A percentile compares a stretch with the other conserved stretches of the same genome.
Evolutionary conservation across 2,113 vertebrate genomes (phyloP).

Genomic region (Sinocyclocheilus grahami): DNA sequence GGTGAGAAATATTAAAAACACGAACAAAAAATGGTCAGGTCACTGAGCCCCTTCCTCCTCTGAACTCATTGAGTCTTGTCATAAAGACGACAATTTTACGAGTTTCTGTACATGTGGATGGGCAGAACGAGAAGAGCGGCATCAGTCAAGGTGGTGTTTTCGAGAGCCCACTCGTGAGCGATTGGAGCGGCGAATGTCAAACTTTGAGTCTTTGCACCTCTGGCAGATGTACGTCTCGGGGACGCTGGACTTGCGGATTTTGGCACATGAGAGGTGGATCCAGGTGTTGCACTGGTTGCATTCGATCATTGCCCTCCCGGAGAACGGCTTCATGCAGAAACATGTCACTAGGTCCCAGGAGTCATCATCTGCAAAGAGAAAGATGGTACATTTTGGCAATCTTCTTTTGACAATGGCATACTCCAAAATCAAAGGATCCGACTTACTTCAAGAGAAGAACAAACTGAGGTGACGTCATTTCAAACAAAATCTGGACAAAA

Average conservation of each 20-base stretch:
- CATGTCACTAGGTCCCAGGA: slow-evolving; percentile 97
- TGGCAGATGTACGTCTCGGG: slow-evolving; percentile 96
- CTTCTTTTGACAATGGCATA: not conserved
- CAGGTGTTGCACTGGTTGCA: slow-evolving; percentile 95
- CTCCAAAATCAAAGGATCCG: not conserved
- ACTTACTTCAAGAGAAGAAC: not conserved
- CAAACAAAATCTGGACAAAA: too few species aligned
- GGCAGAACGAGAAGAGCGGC: not conserved
- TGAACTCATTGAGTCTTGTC: not conserved
- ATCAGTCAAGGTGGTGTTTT: slow-evolving; percentile 91
- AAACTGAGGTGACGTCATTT: too few species aligned
- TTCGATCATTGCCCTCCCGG: slow-evolving; percentile 96
- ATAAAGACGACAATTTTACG: not conserved
- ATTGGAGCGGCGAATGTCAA: slow-evolving; percentile 92
- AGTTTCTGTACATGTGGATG: slow-evolving; percentile 30
- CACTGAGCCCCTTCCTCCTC: slow-evolving; percentile 25
- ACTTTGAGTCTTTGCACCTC: slow-evolving; percentile 90
- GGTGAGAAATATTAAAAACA: slow-evolving; percentile 57
- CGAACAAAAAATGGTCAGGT: slow-evolving; percentile 53
- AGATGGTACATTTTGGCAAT: not conserved
- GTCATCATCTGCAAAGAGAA: slow-evolving; percentile 83
- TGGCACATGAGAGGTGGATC: slow-evolving; percentile 97
- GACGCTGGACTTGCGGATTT: slow-evolving; percentile 96
- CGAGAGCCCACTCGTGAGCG: slow-evolving; percentile 89
- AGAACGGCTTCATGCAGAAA: slow-evolving; percentile 98